Conservation (phyloP, 2,797 vertebrate genomes). For the Gymnothorax reevesii region DNA sequence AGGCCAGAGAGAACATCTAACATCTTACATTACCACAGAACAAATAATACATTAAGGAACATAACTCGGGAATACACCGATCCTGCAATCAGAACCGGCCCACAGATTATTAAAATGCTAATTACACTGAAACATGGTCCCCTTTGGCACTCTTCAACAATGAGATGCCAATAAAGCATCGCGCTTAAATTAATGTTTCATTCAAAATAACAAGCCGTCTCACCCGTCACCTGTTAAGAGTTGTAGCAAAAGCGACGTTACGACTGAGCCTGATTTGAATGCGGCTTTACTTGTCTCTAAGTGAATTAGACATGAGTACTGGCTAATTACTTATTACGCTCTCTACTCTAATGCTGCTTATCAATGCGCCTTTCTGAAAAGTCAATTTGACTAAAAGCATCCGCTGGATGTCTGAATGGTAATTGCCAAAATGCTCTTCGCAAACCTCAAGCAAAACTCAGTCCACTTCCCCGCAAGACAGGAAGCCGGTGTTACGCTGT, state of each 20-base stretch:
- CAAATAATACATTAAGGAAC: too few relatives aligned
- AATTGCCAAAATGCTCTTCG: background rate
- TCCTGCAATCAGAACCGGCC: too few relatives aligned
- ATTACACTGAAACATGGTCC: background rate
- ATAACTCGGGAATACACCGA: too few relatives aligned
- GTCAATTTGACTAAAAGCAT: background rate
- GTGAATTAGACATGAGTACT: background rate
- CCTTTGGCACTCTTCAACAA: too few relatives aligned
- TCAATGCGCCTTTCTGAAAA: background rate
- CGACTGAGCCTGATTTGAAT: background rate
- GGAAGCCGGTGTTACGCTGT: background rate
- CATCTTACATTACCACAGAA: too few relatives aligned
- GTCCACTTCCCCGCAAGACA: background rate
- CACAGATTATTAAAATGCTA: background rate
- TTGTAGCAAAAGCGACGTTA: background rate
- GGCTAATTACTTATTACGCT: background rate
- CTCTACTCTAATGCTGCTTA: too few relatives aligned
- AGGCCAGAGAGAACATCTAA: too few relatives aligned
- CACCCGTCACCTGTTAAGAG: background rate
- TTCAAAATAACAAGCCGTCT: background rate
- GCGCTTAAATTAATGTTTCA: too few relatives aligned
- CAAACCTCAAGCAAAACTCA: background rate
- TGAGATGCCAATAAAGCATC: background rate
- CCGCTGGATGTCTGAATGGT: background rate
- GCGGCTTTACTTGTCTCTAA: background rate